Percentiles rank a stretch among this genome's conserved stretches.
phyloP scores from a whole-genome alignment of 2,113 vertebrate genomes.

The Marcusenius ussheri region DNA sequence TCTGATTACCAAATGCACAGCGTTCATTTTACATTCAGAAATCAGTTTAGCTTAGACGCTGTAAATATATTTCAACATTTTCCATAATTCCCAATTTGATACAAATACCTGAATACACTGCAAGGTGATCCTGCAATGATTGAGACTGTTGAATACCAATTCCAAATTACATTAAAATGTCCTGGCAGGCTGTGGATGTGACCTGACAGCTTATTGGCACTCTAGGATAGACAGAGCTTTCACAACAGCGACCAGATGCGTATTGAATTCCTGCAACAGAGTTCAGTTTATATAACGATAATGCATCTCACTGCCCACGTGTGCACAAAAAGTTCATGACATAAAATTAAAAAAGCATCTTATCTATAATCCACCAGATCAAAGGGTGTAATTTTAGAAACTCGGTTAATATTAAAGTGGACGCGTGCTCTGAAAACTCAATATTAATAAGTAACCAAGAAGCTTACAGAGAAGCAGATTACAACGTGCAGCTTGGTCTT shows the following conservation, averaged over 20 bases:
- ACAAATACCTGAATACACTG: not conserved
- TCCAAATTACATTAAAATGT: not conserved
- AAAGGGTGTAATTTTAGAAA: constrained; percentile 32
- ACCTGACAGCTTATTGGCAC: not conserved
- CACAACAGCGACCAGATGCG: not conserved
- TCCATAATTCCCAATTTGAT: not conserved
- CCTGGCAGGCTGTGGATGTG: not conserved
- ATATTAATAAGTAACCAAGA: constrained; percentile 25
- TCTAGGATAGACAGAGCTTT: not conserved
- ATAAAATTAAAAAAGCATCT: constrained; percentile 23
- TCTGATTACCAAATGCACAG: not conserved
- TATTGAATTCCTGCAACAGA: constrained; percentile 17
- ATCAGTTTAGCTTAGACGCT: not conserved
- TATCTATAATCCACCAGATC: constrained; percentile 40
- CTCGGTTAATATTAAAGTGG: constrained; percentile 22
- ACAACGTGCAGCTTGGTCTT: constrained; percentile 20
- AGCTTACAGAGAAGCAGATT: constrained; percentile 30
- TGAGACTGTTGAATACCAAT: not conserved
- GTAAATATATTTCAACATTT: not conserved
- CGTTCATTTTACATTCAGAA: not conserved
- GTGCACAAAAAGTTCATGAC: not conserved
- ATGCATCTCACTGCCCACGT: constrained; percentile 16
- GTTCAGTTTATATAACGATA: not conserved
- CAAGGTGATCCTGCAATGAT: not conserved
- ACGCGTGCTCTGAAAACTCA: constrained; percentile 28